These are phyloP conservation scores for Lingula anatina DNA, from an alignment of 2,888 invertebrate species.

Conservation along the genomic window DNA sequence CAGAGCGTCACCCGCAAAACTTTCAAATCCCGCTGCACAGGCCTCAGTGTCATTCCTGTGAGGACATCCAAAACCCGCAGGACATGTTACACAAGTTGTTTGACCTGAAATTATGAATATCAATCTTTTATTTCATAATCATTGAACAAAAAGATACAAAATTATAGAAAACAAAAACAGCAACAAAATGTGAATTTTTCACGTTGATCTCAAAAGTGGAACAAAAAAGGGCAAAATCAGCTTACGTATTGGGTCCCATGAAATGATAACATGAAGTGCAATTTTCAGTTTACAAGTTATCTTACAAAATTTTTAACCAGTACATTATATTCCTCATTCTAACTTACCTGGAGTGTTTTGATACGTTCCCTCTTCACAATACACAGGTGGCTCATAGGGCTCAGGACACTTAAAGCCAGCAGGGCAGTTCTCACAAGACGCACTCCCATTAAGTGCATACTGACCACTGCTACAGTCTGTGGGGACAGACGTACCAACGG, in stretches of 20 bases:
- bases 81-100: constrained; percentile 27
- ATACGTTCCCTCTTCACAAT: constrained; percentile 24
- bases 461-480: constrained; percentile 27
- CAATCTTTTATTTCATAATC: neutral
- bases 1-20: constrained; percentile 19
- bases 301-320: no score
- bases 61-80: constrained; percentile 31
- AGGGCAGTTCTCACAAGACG: constrained; percentile 31
- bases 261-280: no score
- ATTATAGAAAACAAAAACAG: neutral
- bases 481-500: constrained; percentile 26
- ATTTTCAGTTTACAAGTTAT: no score
- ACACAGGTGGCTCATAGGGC: constrained; percentile 11
- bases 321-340: no score
- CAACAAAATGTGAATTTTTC: neutral
- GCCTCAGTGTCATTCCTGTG: constrained; percentile 15
- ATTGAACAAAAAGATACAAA: neutral
- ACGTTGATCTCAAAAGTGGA: neutral
- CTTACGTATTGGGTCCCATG: neutral
- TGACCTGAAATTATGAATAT: constrained; percentile 19
- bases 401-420: constrained; percentile 26
- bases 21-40: constrained; percentile 28
- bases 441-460: constrained; percentile 25
- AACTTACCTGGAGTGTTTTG: constrained; percentile 26
- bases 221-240: neutral